Conservation (phyloP, 2,888 invertebrate genomes). For the Acanthosoma haemorrhoidale region DNA sequence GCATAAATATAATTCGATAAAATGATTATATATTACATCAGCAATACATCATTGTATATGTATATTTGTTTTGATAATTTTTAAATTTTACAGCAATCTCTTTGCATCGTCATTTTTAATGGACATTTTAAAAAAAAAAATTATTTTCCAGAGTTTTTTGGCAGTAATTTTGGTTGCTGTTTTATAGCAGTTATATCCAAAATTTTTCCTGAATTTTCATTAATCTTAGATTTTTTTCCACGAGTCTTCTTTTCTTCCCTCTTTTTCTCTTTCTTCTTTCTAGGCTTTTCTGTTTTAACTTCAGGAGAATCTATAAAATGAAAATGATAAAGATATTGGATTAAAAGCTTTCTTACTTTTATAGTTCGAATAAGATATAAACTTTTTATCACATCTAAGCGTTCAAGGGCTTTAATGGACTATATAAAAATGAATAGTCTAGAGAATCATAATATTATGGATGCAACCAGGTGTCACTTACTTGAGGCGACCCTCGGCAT, state of each 20-base stretch:
- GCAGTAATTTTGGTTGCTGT: constrained; percentile 61
- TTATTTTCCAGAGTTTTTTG: not conserved
- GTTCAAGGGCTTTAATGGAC: too few relatives aligned
- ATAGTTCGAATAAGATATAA: too few relatives aligned
- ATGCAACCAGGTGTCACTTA: not conserved
- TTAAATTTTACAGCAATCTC: too few relatives aligned
- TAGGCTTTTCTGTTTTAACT: constrained; percentile 1
- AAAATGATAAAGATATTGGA: too few relatives aligned
- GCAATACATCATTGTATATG: not conserved
- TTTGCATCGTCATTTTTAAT: not conserved
- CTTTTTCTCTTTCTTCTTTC: constrained; percentile 19
- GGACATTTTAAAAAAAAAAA: not conserved
- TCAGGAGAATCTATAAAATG: not conserved
- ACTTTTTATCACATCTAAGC: too few relatives aligned
- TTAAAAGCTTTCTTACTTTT: too few relatives aligned
- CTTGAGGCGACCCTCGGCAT: constrained; percentile 14
- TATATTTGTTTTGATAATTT: too few relatives aligned
- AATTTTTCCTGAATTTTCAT: constrained; percentile 51
- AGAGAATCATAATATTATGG: not conserved
- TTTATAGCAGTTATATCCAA: constrained; percentile 64
- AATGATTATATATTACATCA: not conserved
- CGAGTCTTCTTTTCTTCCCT: not conserved
- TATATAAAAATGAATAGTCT: not conserved
- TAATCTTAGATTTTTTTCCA: constrained; percentile 19
- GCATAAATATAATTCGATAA: not conserved